Evolutionary conservation across 1,140 invertebrate species (phyloP).

Genomic region (Calosoma granatense): DNA sequence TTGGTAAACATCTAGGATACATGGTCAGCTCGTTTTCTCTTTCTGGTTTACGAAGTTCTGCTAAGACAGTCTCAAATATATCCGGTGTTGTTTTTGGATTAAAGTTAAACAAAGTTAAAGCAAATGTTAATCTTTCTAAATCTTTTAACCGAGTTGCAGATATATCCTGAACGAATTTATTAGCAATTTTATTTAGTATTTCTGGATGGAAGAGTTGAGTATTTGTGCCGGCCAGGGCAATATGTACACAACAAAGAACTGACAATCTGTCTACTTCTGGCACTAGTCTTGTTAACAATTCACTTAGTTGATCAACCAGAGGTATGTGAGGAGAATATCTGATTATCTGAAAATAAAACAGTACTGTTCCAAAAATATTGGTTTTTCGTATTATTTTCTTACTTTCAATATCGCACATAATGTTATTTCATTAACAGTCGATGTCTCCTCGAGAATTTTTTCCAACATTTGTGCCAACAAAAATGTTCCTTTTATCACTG

Average conservation of each 20-base stretch:
- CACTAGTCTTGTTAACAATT: slow-evolving; percentile 28
- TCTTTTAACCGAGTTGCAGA: slow-evolving; percentile 46
- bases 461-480: slow-evolving; percentile 36
- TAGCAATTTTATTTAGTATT: slow-evolving; percentile 16
- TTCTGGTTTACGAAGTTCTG: slow-evolving; percentile 36
- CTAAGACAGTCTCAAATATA: slow-evolving; percentile 35
- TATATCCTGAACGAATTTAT: slow-evolving; percentile 20
- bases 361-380: too few species aligned
- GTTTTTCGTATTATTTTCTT: too few species aligned
- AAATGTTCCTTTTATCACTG: slow-evolving; percentile 34
- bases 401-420: slow-evolving; percentile 45
- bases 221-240: slow-evolving; percentile 39
- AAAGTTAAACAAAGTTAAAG: slow-evolving; percentile 39
- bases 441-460: slow-evolving; percentile 29
- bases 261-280: slow-evolving; percentile 36
- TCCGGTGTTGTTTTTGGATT: slow-evolving; percentile 29
- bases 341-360: slow-evolving; percentile 20
- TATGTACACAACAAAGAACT: slow-evolving; percentile 38
- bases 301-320: slow-evolving; percentile 23
- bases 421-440: slow-evolving; percentile 38
- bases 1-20: slow-evolving; percentile 34
- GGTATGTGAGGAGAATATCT: slow-evolving; percentile 32
- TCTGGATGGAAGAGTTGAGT: slow-evolving; percentile 28
- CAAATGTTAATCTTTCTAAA: slow-evolving; percentile 45
- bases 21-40: slow-evolving; percentile 36